Conservation (phyloP, 2,113 vertebrate genomes). For the Elanoides forficatus region DNA sequence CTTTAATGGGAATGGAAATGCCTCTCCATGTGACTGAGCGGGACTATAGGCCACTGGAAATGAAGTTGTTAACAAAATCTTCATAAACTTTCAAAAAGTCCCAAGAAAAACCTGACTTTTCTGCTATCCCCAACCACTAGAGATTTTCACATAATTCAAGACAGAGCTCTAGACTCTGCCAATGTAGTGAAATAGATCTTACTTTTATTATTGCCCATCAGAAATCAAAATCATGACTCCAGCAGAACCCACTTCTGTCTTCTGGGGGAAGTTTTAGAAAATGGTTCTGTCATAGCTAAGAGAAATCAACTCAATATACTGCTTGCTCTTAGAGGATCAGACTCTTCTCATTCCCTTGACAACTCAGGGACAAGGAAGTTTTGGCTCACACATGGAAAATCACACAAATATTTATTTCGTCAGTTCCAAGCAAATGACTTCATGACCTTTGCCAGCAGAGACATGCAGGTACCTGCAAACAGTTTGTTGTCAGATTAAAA, state of each 20-base stretch:
- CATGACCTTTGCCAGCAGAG: background rate
- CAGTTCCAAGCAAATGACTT: background rate
- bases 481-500: background rate
- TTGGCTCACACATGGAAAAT: background rate
- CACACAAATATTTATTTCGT: constrained; percentile 15
- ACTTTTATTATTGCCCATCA: constrained; percentile 37
- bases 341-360: background rate
- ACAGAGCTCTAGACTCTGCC: background rate
- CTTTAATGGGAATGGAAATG: background rate
- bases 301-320: constrained; percentile 61
- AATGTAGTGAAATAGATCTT: constrained; percentile 18
- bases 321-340: constrained; percentile 16
- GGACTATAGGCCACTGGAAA: background rate
- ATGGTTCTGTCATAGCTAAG: constrained; percentile 27
- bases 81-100: background rate
- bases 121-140: background rate
- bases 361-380: constrained; percentile 15
- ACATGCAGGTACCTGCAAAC: background rate
- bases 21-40: background rate
- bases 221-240: constrained; percentile 41
- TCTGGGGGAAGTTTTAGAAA: constrained; percentile 29
- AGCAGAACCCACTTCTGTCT: constrained; percentile 19
- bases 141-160: constrained; percentile 5
- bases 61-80: background rate
- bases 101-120: background rate